phyloP scores from a whole-genome alignment of 2,113 vertebrate species.

The Aldabrachelys gigantea region DNA sequence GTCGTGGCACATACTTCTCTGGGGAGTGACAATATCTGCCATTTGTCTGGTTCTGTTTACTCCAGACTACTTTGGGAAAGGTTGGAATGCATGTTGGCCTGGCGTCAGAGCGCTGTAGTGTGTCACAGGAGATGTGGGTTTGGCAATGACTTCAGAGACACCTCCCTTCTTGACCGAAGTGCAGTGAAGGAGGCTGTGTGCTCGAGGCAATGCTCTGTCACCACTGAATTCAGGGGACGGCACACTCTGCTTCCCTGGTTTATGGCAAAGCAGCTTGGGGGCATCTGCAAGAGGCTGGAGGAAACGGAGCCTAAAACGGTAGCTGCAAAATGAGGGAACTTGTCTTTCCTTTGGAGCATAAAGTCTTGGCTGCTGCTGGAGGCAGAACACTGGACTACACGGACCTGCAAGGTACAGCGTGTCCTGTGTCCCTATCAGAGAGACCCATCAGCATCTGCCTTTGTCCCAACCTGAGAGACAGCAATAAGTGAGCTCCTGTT shows the following conservation, averaged over 20 bases:
- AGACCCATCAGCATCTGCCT: background rate
- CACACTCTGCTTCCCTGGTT: background rate
- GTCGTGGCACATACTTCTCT: background rate
- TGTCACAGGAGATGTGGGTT: background rate
- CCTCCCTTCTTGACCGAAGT: background rate
- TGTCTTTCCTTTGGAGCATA: background rate
- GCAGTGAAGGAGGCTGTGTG: background rate
- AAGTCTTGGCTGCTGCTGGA: background rate
- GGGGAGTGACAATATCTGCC: background rate
- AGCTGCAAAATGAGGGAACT: background rate
- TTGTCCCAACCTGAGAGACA: rapidly evolving
- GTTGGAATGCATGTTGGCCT: background rate
- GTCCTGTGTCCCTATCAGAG: background rate
- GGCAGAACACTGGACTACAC: background rate
- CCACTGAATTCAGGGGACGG: background rate
- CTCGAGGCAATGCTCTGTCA: background rate
- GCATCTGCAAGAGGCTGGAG: background rate
- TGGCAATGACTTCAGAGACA: background rate
- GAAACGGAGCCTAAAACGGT: background rate
- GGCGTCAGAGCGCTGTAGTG: background rate
- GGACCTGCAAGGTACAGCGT: background rate
- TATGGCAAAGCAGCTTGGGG: background rate
- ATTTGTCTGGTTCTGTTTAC: background rate
- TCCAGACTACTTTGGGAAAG: background rate
- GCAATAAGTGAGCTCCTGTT: background rate